phyloP scores from a whole-genome alignment of 2,113 vertebrate genomes.

The Hippocampus comes region DNA sequence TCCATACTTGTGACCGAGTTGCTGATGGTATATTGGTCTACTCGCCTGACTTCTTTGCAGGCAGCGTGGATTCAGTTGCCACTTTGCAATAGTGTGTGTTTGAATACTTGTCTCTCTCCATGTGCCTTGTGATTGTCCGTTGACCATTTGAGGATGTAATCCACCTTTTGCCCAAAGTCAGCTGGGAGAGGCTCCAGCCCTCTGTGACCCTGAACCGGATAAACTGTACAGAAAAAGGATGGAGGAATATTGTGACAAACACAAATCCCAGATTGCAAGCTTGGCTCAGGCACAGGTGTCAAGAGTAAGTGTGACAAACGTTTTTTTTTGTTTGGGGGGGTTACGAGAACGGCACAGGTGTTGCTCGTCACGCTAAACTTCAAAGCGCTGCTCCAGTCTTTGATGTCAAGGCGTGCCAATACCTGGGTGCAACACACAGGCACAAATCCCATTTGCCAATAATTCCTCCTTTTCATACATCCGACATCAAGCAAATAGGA shows the following conservation, averaged over 20 bases:
- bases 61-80: neutral
- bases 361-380: constrained; percentile 63
- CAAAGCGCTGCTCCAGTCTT: constrained; percentile 63
- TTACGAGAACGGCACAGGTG: constrained; percentile 50
- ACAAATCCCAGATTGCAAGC: constrained; percentile 30
- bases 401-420: constrained; percentile 61
- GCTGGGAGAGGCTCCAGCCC: neutral
- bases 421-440: constrained; percentile 60
- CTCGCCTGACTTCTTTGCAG: neutral
- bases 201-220: constrained; percentile 1
- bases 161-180: neutral
- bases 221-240: neutral
- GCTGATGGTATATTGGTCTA: neutral
- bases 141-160: neutral
- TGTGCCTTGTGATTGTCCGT: constrained; percentile 13
- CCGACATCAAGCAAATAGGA: constrained; percentile 52
- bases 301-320: constrained; percentile 52
- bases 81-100: neutral
- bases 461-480: constrained; percentile 57
- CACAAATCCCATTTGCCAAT: constrained; percentile 58
- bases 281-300: constrained; percentile 51
- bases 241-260: constrained; percentile 25
- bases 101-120: neutral
- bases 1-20: neutral
- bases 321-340: constrained; percentile 25